A percentile compares a stretch with the other conserved stretches of the same genome.
These are phyloP conservation scores for Nesometra sesokonis DNA, from an alignment of 35 echinoderm and acorn worm species.

Conservation along the genomic window DNA sequence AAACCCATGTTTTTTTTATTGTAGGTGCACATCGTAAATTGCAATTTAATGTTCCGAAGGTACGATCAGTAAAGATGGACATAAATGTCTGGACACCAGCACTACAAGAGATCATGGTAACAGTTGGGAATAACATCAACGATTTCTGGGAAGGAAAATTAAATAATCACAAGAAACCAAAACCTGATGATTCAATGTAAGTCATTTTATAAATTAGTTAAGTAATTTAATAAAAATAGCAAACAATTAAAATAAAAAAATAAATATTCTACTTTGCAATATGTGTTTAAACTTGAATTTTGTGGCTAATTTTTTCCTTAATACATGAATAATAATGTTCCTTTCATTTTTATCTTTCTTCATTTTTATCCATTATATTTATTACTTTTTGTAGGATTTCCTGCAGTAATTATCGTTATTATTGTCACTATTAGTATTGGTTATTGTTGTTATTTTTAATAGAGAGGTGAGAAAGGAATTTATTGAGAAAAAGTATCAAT, in stretches of 20 bases:
- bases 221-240: too few relatives aligned
- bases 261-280: too few relatives aligned
- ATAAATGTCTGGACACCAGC: background rate
- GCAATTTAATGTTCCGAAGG: background rate
- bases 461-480: conserved; percentile 1
- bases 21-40: conserved; percentile 2
- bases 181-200: background rate
- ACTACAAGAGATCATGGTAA: background rate
- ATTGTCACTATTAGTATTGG: background rate
- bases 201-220: background rate
- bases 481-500: conserved; percentile 1
- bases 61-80: background rate
- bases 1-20: background rate
- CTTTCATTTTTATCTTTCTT: too few relatives aligned
- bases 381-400: too few relatives aligned
- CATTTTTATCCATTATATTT: too few relatives aligned
- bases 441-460: background rate
- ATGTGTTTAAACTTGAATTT: too few relatives aligned
- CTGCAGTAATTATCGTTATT: too few relatives aligned
- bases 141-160: background rate
- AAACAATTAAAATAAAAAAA: too few relatives aligned
- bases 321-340: too few relatives aligned
- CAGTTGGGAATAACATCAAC: background rate
- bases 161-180: background rate
- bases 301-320: too few relatives aligned